Evolutionary conservation across 2,888 invertebrate species (phyloP).

Genomic region (Lacanobia wlatinum): DNA sequence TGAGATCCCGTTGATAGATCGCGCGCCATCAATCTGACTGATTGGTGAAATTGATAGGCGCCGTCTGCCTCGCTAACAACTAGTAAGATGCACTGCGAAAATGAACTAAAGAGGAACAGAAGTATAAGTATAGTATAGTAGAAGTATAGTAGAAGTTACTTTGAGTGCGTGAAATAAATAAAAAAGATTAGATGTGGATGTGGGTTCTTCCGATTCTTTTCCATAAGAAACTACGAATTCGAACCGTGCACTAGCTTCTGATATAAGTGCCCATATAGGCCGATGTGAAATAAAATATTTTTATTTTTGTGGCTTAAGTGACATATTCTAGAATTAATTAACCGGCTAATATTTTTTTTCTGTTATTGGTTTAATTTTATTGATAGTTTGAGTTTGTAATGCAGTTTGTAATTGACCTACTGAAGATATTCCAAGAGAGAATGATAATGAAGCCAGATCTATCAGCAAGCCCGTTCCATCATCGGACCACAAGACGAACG

Average conservation of each 20-base stretch:
- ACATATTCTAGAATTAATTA: too few species aligned
- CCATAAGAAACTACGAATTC: too few species aligned
- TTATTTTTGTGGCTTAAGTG: too few species aligned
- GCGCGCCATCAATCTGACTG: conserved; percentile 81
- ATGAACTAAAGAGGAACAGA: conserved; percentile 30
- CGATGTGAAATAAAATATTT: too few species aligned
- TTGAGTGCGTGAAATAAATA: background rate
- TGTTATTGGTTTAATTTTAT: conserved; percentile 17
- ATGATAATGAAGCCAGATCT: background rate
- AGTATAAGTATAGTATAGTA: too few species aligned
- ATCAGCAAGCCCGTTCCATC: too few species aligned
- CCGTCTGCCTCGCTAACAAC: conserved; percentile 77
- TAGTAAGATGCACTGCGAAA: conserved; percentile 63
- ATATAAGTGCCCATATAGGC: too few species aligned
- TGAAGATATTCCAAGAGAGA: background rate
- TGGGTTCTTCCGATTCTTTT: too few species aligned
- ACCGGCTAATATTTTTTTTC: too few species aligned
- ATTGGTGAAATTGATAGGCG: conserved; percentile 87
- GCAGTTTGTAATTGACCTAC: conserved; percentile 6
- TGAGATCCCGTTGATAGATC: conserved; percentile 74
- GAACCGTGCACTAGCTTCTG: too few species aligned
- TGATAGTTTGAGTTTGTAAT: conserved; percentile 15
- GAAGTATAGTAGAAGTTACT: too few species aligned
- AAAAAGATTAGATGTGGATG: background rate
- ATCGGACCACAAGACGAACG: too few species aligned